These are phyloP conservation scores for Caenorhabditis doughertyi DNA, from an alignment of 2,888 invertebrate species.

Conservation along the genomic window DNA sequence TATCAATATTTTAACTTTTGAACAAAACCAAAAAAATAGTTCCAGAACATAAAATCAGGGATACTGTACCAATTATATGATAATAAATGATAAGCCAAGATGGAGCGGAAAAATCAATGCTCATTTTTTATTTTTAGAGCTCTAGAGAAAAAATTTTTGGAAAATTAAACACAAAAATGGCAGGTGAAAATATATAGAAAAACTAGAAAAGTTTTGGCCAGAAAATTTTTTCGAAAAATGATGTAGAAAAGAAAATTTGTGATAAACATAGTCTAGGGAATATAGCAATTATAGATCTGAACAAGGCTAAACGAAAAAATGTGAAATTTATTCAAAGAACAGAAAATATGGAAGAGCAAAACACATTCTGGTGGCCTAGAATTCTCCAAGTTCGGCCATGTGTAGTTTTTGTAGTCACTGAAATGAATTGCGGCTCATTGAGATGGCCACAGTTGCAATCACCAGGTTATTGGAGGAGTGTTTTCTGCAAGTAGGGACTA, in stretches of 20 bases:
- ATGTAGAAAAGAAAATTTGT: background rate
- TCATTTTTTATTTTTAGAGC: too few relatives aligned
- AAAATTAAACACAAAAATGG: background rate
- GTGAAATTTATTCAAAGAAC: too few relatives aligned
- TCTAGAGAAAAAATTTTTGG: background rate
- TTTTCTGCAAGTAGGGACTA: background rate
- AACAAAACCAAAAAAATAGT: slow-evolving; percentile 23
- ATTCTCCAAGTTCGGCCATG: too few relatives aligned
- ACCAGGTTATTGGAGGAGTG: background rate
- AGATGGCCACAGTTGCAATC: slow-evolving; percentile 22
- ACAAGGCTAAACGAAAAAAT: background rate
- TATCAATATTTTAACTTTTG: slow-evolving; percentile 41
- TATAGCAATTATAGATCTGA: background rate
- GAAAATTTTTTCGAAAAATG: background rate
- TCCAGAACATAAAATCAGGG: slow-evolving; percentile 15
- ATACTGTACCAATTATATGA: slow-evolving; percentile 18
- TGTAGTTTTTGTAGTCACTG: background rate
- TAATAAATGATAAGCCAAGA: slow-evolving; percentile 15
- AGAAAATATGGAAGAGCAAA: too few relatives aligned
- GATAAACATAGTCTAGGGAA: too few relatives aligned
- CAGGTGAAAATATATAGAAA: background rate
- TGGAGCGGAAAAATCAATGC: background rate
- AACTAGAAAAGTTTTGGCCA: background rate
- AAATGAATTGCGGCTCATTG: slow-evolving; percentile 28
- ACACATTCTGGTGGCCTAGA: too few relatives aligned